Evolutionary conservation across 30 jellyfish, hydroid and myxozoan species (phyloP), one percentile per base, ranked within the genome.

Genomic region (Chironex yamaguchii): DNA sequence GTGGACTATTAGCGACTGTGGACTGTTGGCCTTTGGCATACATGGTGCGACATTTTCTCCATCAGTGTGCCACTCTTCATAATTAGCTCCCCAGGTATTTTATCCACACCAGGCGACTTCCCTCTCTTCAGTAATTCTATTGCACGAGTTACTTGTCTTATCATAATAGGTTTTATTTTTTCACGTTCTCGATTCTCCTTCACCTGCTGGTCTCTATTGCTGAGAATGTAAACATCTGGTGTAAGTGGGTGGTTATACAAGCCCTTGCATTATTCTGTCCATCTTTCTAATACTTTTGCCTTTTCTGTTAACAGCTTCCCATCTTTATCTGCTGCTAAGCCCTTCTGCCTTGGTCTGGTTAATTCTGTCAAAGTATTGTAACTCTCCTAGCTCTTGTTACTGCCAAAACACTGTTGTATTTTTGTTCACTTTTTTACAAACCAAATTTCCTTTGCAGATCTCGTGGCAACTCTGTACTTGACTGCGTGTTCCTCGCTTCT

Each of bases 91-190:
- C 84, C 91, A 31, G 26, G 13, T 25, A 64, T 50, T 70, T 80
- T 80, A 75, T 78, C 82, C 23, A 68, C 79, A 4, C 90, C 90
- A 21, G 90, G 82, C 4, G 81, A 17, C 65, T 80, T 80, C 75
- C 66, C 66, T 49, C 22, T 36, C 52, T 80, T 80, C 63, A 80
- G 75, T 4, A 49, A 49, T 29, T 58, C 66, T 26, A 80, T 58
- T 3, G 91, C 89, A 53, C 21, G 17, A 62, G 31, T 65, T 51
- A 76, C n/a, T n/a, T n/a, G n/a, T n/a, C 81, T 52, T 76, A 72
- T 12, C 84, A 66, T 49, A 48, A 12, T 42, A 80, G 58, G 34
- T 62, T 64, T 67, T 34, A 63, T 17, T 28, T 49, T 27, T 80
- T 84, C 30, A 34, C 74, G 4, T n/a, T n/a, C n/a, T n/a, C n/a